phyloP scores from a whole-genome alignment of 1,140 invertebrate species.

The Apis dorsata region DNA sequence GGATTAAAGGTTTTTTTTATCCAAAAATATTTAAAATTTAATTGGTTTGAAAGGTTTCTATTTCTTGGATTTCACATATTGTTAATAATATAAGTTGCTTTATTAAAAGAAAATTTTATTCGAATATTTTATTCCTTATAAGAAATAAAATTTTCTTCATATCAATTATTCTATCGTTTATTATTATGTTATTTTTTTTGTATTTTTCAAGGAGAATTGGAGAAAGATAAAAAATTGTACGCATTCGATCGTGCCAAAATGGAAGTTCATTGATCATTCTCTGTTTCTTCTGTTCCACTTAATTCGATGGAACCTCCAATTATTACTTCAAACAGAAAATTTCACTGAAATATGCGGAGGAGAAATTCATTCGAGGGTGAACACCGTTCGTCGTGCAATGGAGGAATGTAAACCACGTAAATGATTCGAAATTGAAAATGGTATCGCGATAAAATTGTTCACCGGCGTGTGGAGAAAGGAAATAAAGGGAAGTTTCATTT shows the following conservation, averaged over 20 bases:
- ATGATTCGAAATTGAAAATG: slow-evolving; percentile 20
- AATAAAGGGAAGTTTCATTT: not conserved
- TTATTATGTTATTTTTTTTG: too few species aligned
- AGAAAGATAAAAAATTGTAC: not conserved
- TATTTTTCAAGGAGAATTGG: too few species aligned
- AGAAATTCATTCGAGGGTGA: not conserved
- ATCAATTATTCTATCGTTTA: not conserved
- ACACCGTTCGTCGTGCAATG: not conserved
- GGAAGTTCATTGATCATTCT: not conserved
- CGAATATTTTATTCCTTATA: too few species aligned
- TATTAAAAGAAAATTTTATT: too few species aligned
- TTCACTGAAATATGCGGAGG: not conserved
- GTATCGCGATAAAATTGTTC: not conserved
- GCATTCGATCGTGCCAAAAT: not conserved
- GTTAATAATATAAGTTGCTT: too few species aligned
- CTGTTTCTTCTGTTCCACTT: not conserved
- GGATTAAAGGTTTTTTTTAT: too few species aligned
- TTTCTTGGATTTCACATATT: too few species aligned
- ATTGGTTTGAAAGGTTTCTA: too few species aligned
- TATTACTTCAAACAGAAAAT: slow-evolving; percentile 7
- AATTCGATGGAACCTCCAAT: not conserved
- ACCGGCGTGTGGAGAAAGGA: not conserved
- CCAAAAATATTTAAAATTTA: too few species aligned
- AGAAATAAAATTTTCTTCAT: too few species aligned
- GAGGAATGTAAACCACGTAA: slow-evolving; percentile 5